phyloP scores from a whole-genome alignment of 2,888 invertebrate species.

The Odontocolon sp. region DNA sequence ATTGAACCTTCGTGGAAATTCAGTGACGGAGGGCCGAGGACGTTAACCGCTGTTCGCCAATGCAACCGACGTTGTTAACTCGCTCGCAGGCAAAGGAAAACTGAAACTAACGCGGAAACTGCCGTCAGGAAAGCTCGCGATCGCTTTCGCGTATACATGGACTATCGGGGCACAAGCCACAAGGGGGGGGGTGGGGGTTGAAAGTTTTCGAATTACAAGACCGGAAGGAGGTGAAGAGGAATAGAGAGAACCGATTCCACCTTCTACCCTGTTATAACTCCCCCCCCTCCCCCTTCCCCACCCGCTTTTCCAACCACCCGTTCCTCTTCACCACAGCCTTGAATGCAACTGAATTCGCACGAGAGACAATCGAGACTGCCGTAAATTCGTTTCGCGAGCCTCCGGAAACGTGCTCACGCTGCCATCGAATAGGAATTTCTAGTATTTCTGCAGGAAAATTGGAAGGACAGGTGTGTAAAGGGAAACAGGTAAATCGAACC shows the following conservation, averaged over 20 bases:
- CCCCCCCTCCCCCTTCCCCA: no score
- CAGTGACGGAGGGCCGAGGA: background rate
- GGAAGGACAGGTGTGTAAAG: background rate
- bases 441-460: background rate
- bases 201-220: conserved; percentile 30
- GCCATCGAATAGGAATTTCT: no score
- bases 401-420: background rate
- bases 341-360: no score
- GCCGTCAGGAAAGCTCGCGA: conserved; percentile 24
- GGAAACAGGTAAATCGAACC: background rate
- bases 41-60: background rate
- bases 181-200: background rate
- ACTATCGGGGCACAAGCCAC: background rate
- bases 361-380: background rate
- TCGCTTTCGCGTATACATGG: conserved; percentile 12
- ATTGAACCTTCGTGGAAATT: background rate
- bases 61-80: conserved; percentile 22
- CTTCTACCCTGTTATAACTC: no score
- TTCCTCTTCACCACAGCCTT: no score
- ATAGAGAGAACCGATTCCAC: conserved; percentile 7
- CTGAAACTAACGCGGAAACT: conserved; percentile 32
- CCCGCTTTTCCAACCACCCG: no score
- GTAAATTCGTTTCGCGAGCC: background rate
- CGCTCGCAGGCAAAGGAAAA: conserved; percentile 10
- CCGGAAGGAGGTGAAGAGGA: background rate